Evolutionary conservation across 2,113 vertebrate genomes (phyloP).

Genomic region (Meriones unguiculatus): DNA sequence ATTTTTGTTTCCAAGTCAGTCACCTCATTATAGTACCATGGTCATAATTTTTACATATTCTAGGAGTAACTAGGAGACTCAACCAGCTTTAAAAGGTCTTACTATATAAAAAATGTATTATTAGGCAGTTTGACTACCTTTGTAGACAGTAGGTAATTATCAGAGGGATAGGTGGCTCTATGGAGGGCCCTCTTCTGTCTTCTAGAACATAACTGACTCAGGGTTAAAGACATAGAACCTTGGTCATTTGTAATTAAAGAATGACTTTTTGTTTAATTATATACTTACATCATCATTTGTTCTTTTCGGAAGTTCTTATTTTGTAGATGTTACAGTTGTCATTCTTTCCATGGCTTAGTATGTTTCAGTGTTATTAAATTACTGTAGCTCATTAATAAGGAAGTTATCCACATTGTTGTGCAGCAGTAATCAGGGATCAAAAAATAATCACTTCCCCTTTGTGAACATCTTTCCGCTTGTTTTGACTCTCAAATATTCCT

Average conservation of each 20-base stretch:
- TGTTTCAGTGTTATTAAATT: slow-evolving; percentile 51
- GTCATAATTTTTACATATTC: slow-evolving; percentile 48
- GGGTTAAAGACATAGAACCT: slow-evolving; percentile 27
- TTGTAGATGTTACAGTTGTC: slow-evolving; percentile 44
- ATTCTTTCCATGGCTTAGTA: slow-evolving; percentile 18
- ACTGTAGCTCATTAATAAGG: slow-evolving; percentile 26
- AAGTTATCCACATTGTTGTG: slow-evolving; percentile 41
- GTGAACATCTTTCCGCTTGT: slow-evolving; percentile 23
- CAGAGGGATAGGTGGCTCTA: not conserved
- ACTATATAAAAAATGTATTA: slow-evolving; percentile 49
- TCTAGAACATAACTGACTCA: slow-evolving; percentile 19
- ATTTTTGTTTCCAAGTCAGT: slow-evolving; percentile 37
- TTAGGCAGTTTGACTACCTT: slow-evolving; percentile 24
- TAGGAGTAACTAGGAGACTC: not conserved
- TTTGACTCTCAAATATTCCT: slow-evolving; percentile 43
- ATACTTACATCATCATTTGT: slow-evolving; percentile 4
- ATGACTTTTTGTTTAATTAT: slow-evolving; percentile 47
- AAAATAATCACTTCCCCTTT: not conserved
- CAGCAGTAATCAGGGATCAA: slow-evolving; percentile 6
- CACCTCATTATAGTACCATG: not conserved
- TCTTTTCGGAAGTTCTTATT: slow-evolving; percentile 48
- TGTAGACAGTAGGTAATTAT: slow-evolving; percentile 1
- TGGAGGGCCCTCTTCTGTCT: slow-evolving; percentile 44
- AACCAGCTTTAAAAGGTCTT: slow-evolving; percentile 14
- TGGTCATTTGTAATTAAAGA: slow-evolving; percentile 39